Base-by-base conservation (phyloP, 2,113 vertebrate genomes). In the Pollachius pollachius region DNA sequence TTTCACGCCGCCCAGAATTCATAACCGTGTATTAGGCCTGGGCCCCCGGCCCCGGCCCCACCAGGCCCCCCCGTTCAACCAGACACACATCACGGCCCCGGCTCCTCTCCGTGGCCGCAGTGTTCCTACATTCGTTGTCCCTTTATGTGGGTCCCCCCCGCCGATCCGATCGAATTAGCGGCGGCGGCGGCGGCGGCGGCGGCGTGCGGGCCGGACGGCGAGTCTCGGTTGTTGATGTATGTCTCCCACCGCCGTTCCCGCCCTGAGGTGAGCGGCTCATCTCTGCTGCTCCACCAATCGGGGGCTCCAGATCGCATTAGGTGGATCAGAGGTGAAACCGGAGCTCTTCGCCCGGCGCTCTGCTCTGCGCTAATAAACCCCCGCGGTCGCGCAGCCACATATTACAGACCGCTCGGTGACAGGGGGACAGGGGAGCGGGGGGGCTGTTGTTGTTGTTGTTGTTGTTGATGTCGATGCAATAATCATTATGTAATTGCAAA, bases 251-350 rank as follows among this genome's bases (percentile, higher is more conserved):
- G 85, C 62, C 71, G 82, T 89, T 87, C 88, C 88, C 88, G 89
- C 85, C 88, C 88, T 83, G 85, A 87, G 89, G 89, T 90, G 81
- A 88, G 87, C 89, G 79, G 85, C 89, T 91, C 90, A 89, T 91
- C 88, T 91, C 85, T 85, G 75, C 81, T 84, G 75, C 81, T 84
- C 89, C 81, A 84, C 84, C 83, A 86, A 88, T 87, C 86, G 83
- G 82, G 82, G 76, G 79, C 89, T 85, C 88, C 87, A 92, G 92
- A 93, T 93, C 90, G 91, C 90, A 92, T 92, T 92, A 93, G 88
- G 85, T 21, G 88, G 90, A 92, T 92, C 90, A 90, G 90, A 91
- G 88, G 89, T 90, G 89, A 92, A 92, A 92, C 90, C 86, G 84
- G 89, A 91, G 89, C 88, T 87, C 88, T 88, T 89, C 85, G 89